Conservation (phyloP, 2,888 invertebrate genomes). For the Papilio elwesi region DNA sequence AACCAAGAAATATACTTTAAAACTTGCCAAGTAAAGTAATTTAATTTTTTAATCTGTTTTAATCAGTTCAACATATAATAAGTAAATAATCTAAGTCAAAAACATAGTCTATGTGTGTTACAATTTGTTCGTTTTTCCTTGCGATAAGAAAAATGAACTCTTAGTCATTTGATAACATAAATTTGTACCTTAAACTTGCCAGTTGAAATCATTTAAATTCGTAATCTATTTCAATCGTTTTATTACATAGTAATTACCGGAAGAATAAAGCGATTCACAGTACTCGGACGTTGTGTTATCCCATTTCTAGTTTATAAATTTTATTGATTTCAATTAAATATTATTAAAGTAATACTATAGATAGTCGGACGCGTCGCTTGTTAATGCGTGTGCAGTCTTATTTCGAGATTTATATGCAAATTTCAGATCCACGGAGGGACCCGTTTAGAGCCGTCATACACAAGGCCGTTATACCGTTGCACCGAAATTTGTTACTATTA, state of each 20-base stretch:
- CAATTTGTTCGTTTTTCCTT: too few species aligned
- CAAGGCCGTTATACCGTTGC: slow-evolving; percentile 28
- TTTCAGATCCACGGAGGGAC: slow-evolving; percentile 1
- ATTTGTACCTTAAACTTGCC: too few species aligned
- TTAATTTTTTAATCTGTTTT: too few species aligned
- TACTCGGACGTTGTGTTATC: background rate
- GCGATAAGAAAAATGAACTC: too few species aligned
- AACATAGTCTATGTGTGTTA: too few species aligned
- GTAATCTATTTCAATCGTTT: background rate
- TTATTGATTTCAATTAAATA: slow-evolving; percentile 10
- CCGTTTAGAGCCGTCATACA: slow-evolving; percentile 3
- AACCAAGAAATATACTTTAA: too few species aligned
- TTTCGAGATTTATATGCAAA: slow-evolving; percentile 21
- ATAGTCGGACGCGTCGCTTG: slow-evolving; percentile 2
- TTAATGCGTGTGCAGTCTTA: background rate
- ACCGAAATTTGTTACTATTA: slow-evolving; percentile 8
- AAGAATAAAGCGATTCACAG: background rate
- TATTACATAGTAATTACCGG: background rate
- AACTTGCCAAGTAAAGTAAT: too few species aligned
- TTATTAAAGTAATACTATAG: background rate
- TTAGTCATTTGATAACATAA: too few species aligned
- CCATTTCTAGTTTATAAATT: background rate
- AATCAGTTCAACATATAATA: too few species aligned
- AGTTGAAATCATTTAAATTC: background rate
- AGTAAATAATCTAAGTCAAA: too few species aligned